Conservation (phyloP, 1,140 invertebrate species). For the Cydia fagiglandana region DNA sequence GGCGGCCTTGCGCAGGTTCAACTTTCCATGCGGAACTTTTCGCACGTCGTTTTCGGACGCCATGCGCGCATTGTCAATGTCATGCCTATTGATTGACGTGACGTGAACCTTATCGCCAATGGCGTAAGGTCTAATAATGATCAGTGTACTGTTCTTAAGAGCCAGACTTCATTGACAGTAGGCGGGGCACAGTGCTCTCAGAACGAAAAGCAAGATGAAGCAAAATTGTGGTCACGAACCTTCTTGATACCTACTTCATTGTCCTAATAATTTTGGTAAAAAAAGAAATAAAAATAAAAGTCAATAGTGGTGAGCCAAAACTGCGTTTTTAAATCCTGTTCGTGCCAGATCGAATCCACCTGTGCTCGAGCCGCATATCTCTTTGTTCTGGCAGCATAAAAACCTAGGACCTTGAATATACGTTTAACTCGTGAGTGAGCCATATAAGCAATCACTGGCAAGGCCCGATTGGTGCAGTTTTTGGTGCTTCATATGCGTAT, state of each 20-base stretch:
- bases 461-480: background rate
- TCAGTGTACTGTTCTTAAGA: too few relatives aligned
- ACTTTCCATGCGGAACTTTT: slow-evolving; percentile 16
- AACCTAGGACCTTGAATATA: background rate
- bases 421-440: background rate
- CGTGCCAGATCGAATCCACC: background rate
- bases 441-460: slow-evolving; percentile 4
- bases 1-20: slow-evolving; percentile 2
- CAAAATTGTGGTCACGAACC: too few relatives aligned
- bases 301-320: too few relatives aligned
- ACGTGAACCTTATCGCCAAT: too few relatives aligned
- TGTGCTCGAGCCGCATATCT: background rate
- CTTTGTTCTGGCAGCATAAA: background rate
- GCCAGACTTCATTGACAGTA: too few relatives aligned
- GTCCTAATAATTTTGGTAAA: too few relatives aligned
- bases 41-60: background rate
- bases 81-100: background rate
- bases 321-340: background rate
- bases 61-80: background rate
- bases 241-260: too few relatives aligned
- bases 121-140: too few relatives aligned
- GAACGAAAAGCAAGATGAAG: too few relatives aligned
- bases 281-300: too few relatives aligned
- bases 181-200: too few relatives aligned
- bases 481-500: background rate